These are phyloP conservation scores for Diprion similis DNA, from an alignment of 1,140 invertebrate genomes.

Conservation along the genomic window DNA sequence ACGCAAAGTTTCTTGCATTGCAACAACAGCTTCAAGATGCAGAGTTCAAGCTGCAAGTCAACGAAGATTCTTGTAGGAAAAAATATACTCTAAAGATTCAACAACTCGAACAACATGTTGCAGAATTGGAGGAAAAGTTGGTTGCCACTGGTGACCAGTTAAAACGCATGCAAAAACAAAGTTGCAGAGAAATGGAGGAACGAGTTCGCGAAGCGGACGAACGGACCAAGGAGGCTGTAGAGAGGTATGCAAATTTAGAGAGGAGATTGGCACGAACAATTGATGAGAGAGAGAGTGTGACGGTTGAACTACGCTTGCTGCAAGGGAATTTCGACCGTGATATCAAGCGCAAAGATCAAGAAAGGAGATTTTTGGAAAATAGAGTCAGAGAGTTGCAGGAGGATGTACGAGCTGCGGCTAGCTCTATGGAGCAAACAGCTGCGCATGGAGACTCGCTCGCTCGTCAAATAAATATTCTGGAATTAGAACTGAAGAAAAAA, in stretches of 20 bases:
- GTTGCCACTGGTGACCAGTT: slow-evolving; percentile 37
- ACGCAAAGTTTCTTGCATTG: slow-evolving; percentile 56
- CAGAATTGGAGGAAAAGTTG: slow-evolving; percentile 41
- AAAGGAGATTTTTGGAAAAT: slow-evolving; percentile 44
- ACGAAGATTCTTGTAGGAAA: slow-evolving; percentile 53
- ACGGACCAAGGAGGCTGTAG: slow-evolving; percentile 43
- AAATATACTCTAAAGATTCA: slow-evolving; percentile 53
- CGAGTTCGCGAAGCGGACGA: slow-evolving; percentile 41
- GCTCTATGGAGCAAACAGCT: slow-evolving; percentile 22
- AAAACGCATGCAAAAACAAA: slow-evolving; percentile 36
- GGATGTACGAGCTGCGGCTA: slow-evolving; percentile 37
- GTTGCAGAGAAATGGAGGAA: slow-evolving; percentile 34
- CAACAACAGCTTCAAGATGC: slow-evolving; percentile 62
- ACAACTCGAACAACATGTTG: slow-evolving; percentile 41
- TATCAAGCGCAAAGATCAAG: slow-evolving; percentile 45
- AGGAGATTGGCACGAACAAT: slow-evolving; percentile 42
- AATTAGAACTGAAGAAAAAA: slow-evolving; percentile 20
- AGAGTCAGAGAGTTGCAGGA: slow-evolving; percentile 48
- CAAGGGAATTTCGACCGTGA: slow-evolving; percentile 50
- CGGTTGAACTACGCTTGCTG: slow-evolving; percentile 42
- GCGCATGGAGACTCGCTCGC: neutral
- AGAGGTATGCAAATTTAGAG: slow-evolving; percentile 47
- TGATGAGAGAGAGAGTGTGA: slow-evolving; percentile 46
- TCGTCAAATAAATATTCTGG: slow-evolving; percentile 22
- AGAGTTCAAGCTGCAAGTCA: slow-evolving; percentile 39